Percentiles rank a stretch among this genome's conserved stretches.
These are phyloP conservation scores for Erebia palarica DNA, from an alignment of 2,888 invertebrate species.

Conservation along the genomic window DNA sequence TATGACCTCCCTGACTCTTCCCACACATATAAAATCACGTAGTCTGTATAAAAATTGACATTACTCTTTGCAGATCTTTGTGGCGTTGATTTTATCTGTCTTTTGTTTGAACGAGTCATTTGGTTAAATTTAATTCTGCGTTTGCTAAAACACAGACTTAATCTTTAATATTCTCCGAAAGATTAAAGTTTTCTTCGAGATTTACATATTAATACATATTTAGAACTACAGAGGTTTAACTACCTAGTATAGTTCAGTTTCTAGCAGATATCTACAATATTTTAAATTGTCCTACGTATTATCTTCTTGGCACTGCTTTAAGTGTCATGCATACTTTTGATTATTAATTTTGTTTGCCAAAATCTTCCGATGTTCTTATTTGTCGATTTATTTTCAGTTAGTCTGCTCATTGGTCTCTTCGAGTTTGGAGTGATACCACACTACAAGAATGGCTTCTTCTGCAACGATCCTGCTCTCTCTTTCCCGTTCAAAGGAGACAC, in stretches of 20 bases:
- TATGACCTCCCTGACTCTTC: background rate
- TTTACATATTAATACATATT: too few relatives aligned
- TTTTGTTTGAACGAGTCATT: background rate
- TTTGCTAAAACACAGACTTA: background rate
- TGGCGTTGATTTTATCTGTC: background rate
- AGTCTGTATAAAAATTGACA: background rate
- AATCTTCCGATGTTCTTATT: background rate
- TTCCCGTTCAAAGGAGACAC: conserved; percentile 86
- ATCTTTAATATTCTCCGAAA: background rate
- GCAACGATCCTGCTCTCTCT: conserved; percentile 86
- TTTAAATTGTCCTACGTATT: too few relatives aligned
- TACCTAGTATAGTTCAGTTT: too few relatives aligned
- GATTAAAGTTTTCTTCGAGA: too few relatives aligned
- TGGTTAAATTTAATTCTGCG: background rate
- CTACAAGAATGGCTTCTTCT: conserved; percentile 85
- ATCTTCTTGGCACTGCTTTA: too few relatives aligned
- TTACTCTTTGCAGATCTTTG: background rate
- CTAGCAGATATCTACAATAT: too few relatives aligned
- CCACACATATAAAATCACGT: background rate
- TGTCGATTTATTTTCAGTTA: conserved; percentile 73
- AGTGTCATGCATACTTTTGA: background rate
- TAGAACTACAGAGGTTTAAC: too few relatives aligned
- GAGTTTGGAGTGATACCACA: conserved; percentile 85
- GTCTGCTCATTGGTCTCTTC: conserved; percentile 74
- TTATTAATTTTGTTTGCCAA: background rate